phyloP scores from a whole-genome alignment of 2,888 invertebrate species.

The Saturnia japonica region DNA sequence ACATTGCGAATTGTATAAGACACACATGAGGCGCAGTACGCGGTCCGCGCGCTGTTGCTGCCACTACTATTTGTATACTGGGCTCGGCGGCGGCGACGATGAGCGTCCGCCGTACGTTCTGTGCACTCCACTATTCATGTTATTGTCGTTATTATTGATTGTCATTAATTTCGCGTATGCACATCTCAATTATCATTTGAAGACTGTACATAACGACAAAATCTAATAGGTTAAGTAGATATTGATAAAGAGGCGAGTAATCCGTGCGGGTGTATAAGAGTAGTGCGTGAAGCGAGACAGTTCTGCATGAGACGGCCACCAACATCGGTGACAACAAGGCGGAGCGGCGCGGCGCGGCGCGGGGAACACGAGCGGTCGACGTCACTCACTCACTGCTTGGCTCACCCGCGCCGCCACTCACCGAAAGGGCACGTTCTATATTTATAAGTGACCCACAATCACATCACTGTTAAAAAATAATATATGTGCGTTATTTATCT shows the following conservation, averaged over 20 bases:
- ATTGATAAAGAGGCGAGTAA: slow-evolving; percentile 39
- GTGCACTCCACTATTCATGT: slow-evolving; percentile 56
- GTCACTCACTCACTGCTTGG: slow-evolving; percentile 71
- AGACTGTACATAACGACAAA: slow-evolving; percentile 24
- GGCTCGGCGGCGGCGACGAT: slow-evolving; percentile 45
- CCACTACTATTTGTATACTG: slow-evolving; percentile 56
- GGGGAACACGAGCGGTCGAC: slow-evolving; percentile 72
- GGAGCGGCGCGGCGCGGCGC: slow-evolving; percentile 72
- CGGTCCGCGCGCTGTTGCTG: slow-evolving; percentile 67
- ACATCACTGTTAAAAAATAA: slow-evolving; percentile 64
- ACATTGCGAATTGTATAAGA: slow-evolving; percentile 39
- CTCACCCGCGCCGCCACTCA: slow-evolving; percentile 76
- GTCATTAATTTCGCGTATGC: slow-evolving; percentile 40
- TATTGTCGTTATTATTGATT: slow-evolving; percentile 67
- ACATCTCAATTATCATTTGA: slow-evolving; percentile 7
- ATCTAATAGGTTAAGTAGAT: slow-evolving; percentile 16
- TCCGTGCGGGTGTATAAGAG: slow-evolving; percentile 63
- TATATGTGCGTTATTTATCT: slow-evolving; percentile 57
- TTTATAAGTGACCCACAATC: slow-evolving; percentile 70
- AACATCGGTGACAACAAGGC: no score
- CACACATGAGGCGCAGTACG: slow-evolving; percentile 58
- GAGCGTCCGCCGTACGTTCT: slow-evolving; percentile 51
- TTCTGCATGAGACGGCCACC: slow-evolving; percentile 65
- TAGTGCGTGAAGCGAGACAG: slow-evolving; percentile 54
- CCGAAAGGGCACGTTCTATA: slow-evolving; percentile 78